Base-by-base conservation (phyloP, 2,113 vertebrate genomes). In the Forbesichthys papilliferus region DNA sequence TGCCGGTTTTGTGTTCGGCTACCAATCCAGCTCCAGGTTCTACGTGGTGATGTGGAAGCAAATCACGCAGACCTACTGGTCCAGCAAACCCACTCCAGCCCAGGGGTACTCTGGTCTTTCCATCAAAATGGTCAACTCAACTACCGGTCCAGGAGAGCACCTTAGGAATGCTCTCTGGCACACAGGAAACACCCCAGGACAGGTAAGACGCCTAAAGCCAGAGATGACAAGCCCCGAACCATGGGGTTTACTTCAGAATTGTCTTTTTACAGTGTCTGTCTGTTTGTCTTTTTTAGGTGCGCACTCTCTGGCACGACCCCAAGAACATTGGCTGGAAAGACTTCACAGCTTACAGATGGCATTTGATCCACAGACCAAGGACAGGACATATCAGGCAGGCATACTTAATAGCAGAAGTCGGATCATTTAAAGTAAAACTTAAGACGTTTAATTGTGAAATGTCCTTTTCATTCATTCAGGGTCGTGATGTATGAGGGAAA, bases 21-120 rank as follows among this genome's bases (percentile, higher is more conserved):
- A 99, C 89, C 98, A 99, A 81, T 99, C 98, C 61, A 99, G 98
- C 83, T 96, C 96, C 81, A 95, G 97, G 78, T 99, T 99, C 87
- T 99, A 99, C 4, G 98, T 99, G 7, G 97, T 99, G 55, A 99
- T 99, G 98, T 99, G 98, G 98, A 99, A 99, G 75, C 98, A 99
- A 88, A 94, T 99, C 72, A 99, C 98, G 0, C 98, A 99, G 84
- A 95, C 98, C 6, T 99, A 99, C 80, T 99, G 98, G 98, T 96
- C 96, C 60, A 92, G 91, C 56, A 93, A 95, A 68, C 98, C 98
- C 74, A 99, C 97, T 8, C 95, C 93, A 86, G 98, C 98, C 77
- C 97, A 99, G 86, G 98, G 97, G 48, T 99, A 99, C 83, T 98
- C 96, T 0, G 98, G 98, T 61, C 93, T 99, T 66, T 98, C 97